Evolutionary conservation across 2,888 invertebrate species (phyloP).

Genomic region (Thymelicus sylvestris): DNA sequence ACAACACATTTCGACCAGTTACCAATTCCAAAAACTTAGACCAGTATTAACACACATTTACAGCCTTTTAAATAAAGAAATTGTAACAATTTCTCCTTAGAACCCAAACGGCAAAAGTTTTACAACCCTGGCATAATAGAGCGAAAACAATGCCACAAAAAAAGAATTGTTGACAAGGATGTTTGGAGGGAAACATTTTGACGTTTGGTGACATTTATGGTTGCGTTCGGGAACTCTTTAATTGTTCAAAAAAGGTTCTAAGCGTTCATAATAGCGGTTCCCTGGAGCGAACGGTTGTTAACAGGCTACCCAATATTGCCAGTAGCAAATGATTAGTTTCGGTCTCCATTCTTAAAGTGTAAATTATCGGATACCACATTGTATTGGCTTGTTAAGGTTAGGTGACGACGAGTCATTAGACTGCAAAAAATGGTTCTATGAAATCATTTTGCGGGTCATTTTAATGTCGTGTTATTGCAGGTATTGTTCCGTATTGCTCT

Average conservation of each 20-base stretch:
- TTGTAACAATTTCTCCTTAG: constrained; percentile 70
- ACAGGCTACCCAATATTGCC: constrained; percentile 49
- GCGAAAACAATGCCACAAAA: constrained; percentile 27
- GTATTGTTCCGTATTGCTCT: not conserved
- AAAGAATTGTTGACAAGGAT: constrained; percentile 52
- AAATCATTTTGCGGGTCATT: constrained; percentile 4
- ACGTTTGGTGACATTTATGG: constrained; percentile 69
- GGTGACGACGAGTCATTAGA: constrained; percentile 23
- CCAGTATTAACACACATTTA: constrained; percentile 28
- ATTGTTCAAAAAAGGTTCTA: constrained; percentile 74
- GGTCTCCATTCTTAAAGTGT: constrained; percentile 72
- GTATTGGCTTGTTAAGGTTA: constrained; percentile 46
- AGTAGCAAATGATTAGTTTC: constrained; percentile 81
- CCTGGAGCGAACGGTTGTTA: constrained; percentile 24
- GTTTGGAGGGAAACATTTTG: constrained; percentile 71
- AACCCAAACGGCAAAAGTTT: constrained; percentile 45
- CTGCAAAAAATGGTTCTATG: constrained; percentile 13
- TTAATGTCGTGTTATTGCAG: constrained; percentile 10
- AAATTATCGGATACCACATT: constrained; percentile 69
- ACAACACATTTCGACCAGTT: constrained; percentile 5
- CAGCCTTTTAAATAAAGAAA: constrained; percentile 58
- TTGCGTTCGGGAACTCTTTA: constrained; percentile 65
- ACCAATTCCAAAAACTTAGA: constrained; percentile 28
- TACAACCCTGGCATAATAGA: constrained; percentile 46
- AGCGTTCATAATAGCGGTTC: constrained; percentile 56